Base-by-base conservation (phyloP, 1,140 invertebrate species). In the Heliconius himera region DNA sequence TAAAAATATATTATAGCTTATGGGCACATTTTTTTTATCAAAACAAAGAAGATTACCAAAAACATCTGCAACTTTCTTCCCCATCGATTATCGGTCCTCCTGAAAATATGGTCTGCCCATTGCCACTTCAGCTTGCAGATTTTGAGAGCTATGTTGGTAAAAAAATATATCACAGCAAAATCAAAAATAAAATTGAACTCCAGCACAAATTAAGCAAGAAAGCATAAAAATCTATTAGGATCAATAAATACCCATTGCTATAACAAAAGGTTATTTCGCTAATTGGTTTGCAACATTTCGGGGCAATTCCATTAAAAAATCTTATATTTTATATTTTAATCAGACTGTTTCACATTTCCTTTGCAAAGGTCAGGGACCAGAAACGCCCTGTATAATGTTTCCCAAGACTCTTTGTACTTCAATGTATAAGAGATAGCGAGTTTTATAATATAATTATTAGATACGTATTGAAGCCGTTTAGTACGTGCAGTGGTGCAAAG, bases 361-460 rank as follows among this genome's bases (percentile, higher is more conserved):
- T 76, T 33, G 71, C 29, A 9, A 76, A 81, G 80, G 77, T 78
- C 70, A 72, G 49, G 51, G 66, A 74, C 74, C 80, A n/a, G 66
- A 74, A 76, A 78, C 78, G 77, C 70, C 73, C 74, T 70, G 54
- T 70, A 73, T 49, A 75, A 72, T 76, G 76, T 76, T 80, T 81
- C 73, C 77, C 77, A 73, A 33, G 76, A 26, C 66, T 76, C 16
- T 56, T 2, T 4, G 26, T 38, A 46, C 8, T 60, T 22, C 49
- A 78, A 76, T 38, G 22, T 29, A 6, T 29, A 66, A 29, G 60
- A 66, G 26, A 29, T 66, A 66, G 60, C 60, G 60, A 26, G 26
- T 66, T 66, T 20, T 2, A 2, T 20, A 51, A 51, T 51, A 51
- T 20, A 51, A 20, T 20, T 51, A 20, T 18, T 51, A n/a, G n/a